Base-by-base conservation (phyloP, 2,113 vertebrate species). In the Vidua macroura region DNA sequence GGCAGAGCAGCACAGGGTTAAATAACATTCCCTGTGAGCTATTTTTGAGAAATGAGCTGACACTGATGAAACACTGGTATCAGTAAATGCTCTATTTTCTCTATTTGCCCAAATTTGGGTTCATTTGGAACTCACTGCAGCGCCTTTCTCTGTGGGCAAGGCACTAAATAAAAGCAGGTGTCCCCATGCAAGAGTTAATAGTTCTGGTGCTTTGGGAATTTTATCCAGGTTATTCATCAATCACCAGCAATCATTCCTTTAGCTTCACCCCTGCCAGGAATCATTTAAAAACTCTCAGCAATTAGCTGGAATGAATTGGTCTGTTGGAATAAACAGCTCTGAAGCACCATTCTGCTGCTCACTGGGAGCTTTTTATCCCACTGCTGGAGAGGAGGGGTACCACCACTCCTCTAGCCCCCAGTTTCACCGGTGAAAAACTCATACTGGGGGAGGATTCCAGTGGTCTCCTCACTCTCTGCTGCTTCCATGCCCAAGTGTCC, bases 221-320 rank as follows among this genome's bases (percentile, higher is more conserved):
- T 66, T 56, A 73, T 76, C 69, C 94, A 83, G 85, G 80, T 94
- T 95, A 76, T 63, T 88, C 86, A 93, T 92, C 95, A 86, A 28
- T 92, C 96, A 84, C 69, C 56, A 59, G 78, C 88, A 75, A 87
- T 79, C 63, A 86, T 60, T 92, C 69, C 60, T 73, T 23, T 9
- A 81, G 60, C 72, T 90, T 93, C 44, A 52, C 25, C 82, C 75
- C 72, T 92, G 86, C 86, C 62, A 92, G 88, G 79, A 88, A 67
- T 82, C 22, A 56, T 84, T 95, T 84, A 39, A 93, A 88, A 87
- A 84, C 83, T 86, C 85, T 59, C 4, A 0, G 86, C 83, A 95
- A 92, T 93, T 93, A 94, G 52, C 68, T 66, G 77, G 55, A 86
- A 92, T 86, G 66, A 92, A 92, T 79, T 58, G 84, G 28, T 82